Percentiles rank a stretch among this genome's conserved stretches.
Evolutionary conservation across 2,113 vertebrate species (phyloP).

Genomic region (Bos javanicus): DNA sequence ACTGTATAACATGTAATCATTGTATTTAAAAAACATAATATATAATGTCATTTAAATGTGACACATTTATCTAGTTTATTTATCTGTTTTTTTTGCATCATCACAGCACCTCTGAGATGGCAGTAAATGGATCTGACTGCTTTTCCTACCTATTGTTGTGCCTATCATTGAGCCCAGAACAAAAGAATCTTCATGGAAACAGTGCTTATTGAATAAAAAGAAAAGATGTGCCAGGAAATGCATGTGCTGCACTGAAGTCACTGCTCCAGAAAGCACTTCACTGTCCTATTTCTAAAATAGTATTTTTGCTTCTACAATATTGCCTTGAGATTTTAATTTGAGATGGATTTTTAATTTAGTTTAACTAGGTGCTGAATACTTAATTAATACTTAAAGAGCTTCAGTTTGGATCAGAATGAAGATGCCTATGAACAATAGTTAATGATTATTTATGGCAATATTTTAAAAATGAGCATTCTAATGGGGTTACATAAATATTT

Average conservation of each 20-base stretch:
- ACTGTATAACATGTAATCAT: background rate
- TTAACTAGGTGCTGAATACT: constrained; percentile 1
- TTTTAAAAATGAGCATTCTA: constrained; percentile 13
- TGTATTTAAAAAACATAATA: background rate
- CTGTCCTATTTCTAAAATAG: background rate
- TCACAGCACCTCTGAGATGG: background rate
- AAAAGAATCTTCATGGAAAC: background rate
- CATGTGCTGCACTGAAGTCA: background rate
- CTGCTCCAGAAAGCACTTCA: background rate
- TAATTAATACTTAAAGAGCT: constrained; percentile 29
- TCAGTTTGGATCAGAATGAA: constrained; percentile 23
- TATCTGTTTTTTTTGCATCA: background rate
- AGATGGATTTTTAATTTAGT: constrained; percentile 51
- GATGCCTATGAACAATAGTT: background rate
- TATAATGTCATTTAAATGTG: background rate
- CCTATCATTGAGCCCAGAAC: background rate
- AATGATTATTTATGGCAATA: constrained; percentile 26
- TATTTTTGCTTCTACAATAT: background rate
- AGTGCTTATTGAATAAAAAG: background rate
- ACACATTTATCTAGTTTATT: background rate
- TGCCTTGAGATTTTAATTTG: constrained; percentile 5
- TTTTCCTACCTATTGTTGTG: background rate
- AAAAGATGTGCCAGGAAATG: background rate
- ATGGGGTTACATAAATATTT: constrained; percentile 36
- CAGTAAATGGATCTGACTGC: background rate